Base-by-base conservation (phyloP, 2,113 vertebrate genomes). In the Acanthisitta chloris region DNA sequence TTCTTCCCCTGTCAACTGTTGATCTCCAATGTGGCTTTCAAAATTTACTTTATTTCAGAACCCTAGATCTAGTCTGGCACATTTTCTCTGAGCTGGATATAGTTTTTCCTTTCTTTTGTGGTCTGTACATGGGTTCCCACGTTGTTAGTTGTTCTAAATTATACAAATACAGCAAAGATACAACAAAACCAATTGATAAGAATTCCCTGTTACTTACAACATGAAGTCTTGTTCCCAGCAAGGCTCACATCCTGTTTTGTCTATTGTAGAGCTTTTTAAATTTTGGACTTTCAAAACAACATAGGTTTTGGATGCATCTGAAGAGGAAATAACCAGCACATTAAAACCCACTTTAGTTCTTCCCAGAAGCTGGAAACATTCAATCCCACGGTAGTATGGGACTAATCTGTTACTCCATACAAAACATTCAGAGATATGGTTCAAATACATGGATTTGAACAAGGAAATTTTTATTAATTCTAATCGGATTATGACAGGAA, bases 211-310 rank as follows among this genome's bases (percentile, higher is more conserved):
- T 94, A 97, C 97, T 97, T 97, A 98, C 97, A 98, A 97, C 94
- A 97, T 96, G 65, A 97, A 98, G 84, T 98, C 97, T 81, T 98
- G 97, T 24, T 98, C 98, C 97, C 97, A 97, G 67, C 86, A 97
- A 80, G 98, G 97, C n/a, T 97, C 88, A 57, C 84, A 95, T 94
- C 97, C 97, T 62, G 49, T 80, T 94, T 92, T 95, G 13, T 94
- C 62, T 66, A 94, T 28, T 26, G 97, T 98, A 51, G 79, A 64
- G 62, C 97, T 96, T 90, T 92, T 97, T 65, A 97, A 52, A 83
- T 96, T 97, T 88, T 97, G 96, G 36, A 98, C 96, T 95, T 98
- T 98, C 61, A 98, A 81, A 84, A 95, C 95, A 71, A 98, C 97
- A 6, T 98, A 97, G 5, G 97, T 97, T 79, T 92, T 95, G 45